Conservation (phyloP, 1,140 invertebrate species). For the Mizuhopecten yessoensis region DNA sequence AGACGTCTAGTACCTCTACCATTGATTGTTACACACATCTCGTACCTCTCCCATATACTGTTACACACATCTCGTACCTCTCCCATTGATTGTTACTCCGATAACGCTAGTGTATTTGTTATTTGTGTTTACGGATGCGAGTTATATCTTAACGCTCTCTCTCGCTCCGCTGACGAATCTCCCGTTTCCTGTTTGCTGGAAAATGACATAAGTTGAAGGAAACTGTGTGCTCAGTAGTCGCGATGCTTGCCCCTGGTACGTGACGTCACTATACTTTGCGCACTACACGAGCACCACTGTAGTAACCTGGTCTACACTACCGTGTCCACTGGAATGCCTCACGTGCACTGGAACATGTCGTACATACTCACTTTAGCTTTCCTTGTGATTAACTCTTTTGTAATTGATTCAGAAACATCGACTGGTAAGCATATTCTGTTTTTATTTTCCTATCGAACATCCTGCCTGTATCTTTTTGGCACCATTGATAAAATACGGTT, state of each 20-base stretch:
- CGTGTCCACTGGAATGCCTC: background rate
- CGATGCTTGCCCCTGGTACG: background rate
- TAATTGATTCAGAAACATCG: background rate
- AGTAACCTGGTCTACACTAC: background rate
- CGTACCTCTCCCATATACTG: too few species aligned
- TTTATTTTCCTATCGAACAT: background rate
- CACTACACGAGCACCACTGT: background rate
- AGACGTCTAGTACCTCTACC: too few species aligned
- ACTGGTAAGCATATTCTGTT: background rate
- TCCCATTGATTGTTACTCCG: too few species aligned
- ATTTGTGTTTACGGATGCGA: too few species aligned
- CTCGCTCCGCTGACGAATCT: too few species aligned
- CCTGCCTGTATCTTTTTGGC: too few species aligned
- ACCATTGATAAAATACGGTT: too few species aligned
- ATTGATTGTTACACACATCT: too few species aligned
- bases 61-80: too few species aligned
- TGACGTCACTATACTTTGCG: background rate
- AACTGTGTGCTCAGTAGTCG: background rate
- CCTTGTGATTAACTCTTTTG: background rate
- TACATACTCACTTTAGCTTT: background rate
- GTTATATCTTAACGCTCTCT: too few species aligned
- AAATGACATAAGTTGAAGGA: background rate
- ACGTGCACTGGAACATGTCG: background rate
- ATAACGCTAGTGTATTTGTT: too few species aligned
- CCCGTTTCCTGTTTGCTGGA: too few species aligned